phyloP scores from a whole-genome alignment of 2,797 vertebrate genomes.

The Gouania willdenowi region DNA sequence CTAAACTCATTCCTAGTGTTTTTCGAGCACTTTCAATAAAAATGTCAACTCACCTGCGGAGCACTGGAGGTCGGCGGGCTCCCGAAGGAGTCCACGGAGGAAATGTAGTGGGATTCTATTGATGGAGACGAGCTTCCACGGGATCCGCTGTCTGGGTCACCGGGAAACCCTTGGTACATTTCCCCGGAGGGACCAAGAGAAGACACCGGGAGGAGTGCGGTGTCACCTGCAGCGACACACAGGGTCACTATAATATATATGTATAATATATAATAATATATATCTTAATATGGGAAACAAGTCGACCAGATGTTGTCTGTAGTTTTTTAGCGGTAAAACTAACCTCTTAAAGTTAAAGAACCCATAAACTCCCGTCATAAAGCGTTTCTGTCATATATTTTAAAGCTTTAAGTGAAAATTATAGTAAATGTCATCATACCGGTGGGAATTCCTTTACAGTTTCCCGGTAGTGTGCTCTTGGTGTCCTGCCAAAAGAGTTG shows the following conservation, averaged over 20 bases:
- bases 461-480: slow-evolving; percentile 62
- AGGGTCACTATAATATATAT: too few relatives aligned
- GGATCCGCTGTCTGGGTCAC: slow-evolving; percentile 91
- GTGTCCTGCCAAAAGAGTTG: slow-evolving; percentile 82
- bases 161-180: slow-evolving; percentile 96
- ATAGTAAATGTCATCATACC: slow-evolving; percentile 47
- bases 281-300: too few relatives aligned
- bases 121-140: slow-evolving; percentile 93
- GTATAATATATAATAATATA: too few relatives aligned
- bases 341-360: too few relatives aligned
- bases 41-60: slow-evolving; percentile 85
- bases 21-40: too few relatives aligned
- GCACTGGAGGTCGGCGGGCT: slow-evolving; percentile 87
- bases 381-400: too few relatives aligned
- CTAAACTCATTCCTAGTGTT: too few relatives aligned
- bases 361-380: too few relatives aligned
- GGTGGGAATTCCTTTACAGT: slow-evolving; percentile 51
- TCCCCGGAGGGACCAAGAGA: slow-evolving; percentile 78
- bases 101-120: slow-evolving; percentile 92
- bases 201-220: slow-evolving; percentile 16
- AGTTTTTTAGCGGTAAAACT: too few relatives aligned
- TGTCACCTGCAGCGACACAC: not conserved
- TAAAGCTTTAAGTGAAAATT: too few relatives aligned
- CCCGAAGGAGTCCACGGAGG: slow-evolving; percentile 96
- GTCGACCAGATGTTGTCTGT: too few relatives aligned